Conservation (phyloP, 2,888 invertebrate species). For the Leucoma salicis region DNA sequence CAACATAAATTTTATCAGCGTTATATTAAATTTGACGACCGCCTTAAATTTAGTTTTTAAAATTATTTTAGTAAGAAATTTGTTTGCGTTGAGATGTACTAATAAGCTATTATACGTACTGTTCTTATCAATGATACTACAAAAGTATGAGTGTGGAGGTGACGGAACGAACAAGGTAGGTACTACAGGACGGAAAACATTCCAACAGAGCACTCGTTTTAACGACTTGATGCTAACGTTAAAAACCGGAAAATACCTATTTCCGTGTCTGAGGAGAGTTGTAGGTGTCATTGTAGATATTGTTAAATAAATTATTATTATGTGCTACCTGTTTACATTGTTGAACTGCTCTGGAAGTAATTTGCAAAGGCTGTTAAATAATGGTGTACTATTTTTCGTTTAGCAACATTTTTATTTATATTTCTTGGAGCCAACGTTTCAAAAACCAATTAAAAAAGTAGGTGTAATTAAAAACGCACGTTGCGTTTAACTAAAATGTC, state of each 20-base stretch:
- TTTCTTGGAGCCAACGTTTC: no score
- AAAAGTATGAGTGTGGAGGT: constrained; percentile 12
- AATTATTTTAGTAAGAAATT: no score
- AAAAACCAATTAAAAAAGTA: no score
- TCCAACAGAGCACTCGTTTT: constrained; percentile 22
- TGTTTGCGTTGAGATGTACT: background rate
- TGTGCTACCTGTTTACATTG: constrained; percentile 11
- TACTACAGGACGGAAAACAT: constrained; percentile 36
- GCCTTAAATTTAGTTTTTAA: no score
- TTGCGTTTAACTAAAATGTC: no score
- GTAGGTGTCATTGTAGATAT: constrained; percentile 33
- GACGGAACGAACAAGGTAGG: constrained; percentile 26
- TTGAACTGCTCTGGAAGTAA: background rate
- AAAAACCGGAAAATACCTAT: constrained; percentile 35
- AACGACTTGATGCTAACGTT: constrained; percentile 28
- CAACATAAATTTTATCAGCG: no score
- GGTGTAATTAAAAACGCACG: no score
- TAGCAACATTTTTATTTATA: no score
- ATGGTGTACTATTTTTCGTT: no score
- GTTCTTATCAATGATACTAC: constrained; percentile 3
- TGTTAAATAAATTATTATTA: constrained; percentile 28
- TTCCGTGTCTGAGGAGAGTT: constrained; percentile 25
- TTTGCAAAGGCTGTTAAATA: background rate
- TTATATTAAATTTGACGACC: no score
- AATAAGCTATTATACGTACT: constrained; percentile 9